Conservation (phyloP, 2,113 vertebrate genomes). For the Puffinus mauretanicus region DNA sequence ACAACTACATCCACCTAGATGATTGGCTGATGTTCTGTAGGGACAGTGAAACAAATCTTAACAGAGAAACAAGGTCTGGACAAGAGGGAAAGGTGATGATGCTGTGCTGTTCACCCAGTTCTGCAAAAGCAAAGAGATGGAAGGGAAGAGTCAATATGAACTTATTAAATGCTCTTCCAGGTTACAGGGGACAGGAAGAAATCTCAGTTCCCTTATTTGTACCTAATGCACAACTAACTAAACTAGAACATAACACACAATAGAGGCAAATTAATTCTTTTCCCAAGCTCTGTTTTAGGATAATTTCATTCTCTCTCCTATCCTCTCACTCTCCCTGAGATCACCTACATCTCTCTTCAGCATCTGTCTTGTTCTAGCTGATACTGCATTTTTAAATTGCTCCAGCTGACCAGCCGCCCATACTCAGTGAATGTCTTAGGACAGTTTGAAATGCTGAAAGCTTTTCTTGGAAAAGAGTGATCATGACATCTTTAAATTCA, state of each 20-base stretch:
- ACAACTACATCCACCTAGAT: not conserved
- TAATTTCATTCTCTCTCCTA: not conserved
- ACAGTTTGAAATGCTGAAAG: not conserved
- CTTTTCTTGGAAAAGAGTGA: not conserved
- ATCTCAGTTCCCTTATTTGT: not conserved
- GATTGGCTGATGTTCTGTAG: not conserved
- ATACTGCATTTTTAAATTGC: not conserved
- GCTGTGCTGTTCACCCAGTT: not conserved
- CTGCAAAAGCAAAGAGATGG: not conserved
- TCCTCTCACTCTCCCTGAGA: not conserved
- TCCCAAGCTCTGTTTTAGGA: not conserved
- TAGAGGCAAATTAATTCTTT: not conserved
- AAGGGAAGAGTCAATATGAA: not conserved
- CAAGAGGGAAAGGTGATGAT: not conserved
- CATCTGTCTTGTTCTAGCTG: not conserved
- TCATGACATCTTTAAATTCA: not conserved
- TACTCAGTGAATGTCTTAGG: not conserved
- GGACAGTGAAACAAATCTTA: not conserved
- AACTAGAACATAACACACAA: not conserved
- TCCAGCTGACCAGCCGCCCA: fast-evolving
- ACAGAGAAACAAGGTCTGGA: not conserved
- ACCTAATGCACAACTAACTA: not conserved
- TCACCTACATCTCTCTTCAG: not conserved
- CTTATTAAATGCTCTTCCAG: not conserved
- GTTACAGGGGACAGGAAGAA: not conserved